Conservation (phyloP, 2,797 vertebrate genomes). For the Oreochromis grahami region DNA sequence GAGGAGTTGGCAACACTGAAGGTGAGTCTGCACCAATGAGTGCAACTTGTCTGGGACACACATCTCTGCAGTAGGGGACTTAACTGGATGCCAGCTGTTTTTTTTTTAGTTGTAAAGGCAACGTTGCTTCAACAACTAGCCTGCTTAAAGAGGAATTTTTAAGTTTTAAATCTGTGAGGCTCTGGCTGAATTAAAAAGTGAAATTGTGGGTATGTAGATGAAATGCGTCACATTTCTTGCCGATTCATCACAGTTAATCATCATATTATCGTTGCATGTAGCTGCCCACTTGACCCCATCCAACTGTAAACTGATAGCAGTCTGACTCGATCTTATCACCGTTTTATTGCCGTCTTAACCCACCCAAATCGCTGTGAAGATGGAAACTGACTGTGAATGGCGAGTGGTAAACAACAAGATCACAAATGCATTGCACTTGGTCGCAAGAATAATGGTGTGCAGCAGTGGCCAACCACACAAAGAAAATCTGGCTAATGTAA, state of each 20-base stretch:
- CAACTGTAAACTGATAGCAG: background rate
- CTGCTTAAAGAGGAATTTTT: fast-evolving
- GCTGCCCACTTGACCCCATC: background rate
- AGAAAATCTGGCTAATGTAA: background rate
- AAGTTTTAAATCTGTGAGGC: background rate
- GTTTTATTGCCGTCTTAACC: background rate
- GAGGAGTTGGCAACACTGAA: too few species aligned
- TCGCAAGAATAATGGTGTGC: background rate
- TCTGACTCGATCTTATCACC: background rate
- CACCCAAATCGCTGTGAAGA: background rate
- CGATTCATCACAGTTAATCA: background rate
- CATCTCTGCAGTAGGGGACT: background rate
- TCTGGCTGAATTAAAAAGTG: background rate
- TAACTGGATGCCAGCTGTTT: background rate
- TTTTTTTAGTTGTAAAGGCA: background rate
- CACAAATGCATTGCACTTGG: too few species aligned
- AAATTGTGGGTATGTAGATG: background rate
- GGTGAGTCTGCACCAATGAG: background rate
- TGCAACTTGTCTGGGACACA: background rate
- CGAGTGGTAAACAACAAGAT: background rate
- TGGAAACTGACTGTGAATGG: background rate
- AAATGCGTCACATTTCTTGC: background rate
- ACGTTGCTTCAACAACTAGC: background rate
- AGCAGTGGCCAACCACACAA: background rate
- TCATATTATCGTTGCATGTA: background rate